phyloP scores from a whole-genome alignment of 2,113 vertebrate species.

The Ailurus styani region DNA sequence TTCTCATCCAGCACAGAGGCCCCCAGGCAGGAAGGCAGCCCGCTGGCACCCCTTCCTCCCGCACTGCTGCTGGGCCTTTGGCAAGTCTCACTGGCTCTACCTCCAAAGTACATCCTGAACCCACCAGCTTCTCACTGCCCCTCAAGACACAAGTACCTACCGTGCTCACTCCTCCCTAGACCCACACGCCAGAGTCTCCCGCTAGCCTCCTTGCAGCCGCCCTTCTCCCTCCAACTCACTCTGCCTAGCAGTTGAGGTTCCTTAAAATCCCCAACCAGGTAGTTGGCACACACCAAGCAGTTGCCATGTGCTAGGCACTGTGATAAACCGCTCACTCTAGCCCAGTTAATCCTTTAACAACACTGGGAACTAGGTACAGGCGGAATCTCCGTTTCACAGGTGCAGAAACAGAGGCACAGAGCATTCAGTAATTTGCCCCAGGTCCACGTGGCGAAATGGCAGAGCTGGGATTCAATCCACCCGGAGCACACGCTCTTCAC shows the following conservation, averaged over 20 bases:
- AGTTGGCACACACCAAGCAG: background rate
- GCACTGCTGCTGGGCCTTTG: accelerated
- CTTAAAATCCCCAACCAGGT: background rate
- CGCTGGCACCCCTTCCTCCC: background rate
- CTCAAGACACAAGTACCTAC: accelerated
- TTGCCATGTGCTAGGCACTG: accelerated
- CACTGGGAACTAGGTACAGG: background rate
- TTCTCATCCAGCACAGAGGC: background rate
- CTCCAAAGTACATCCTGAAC: background rate
- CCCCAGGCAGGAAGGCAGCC: background rate
- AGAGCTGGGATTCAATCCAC: background rate
- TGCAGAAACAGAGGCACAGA: background rate
- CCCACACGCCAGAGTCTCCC: accelerated
- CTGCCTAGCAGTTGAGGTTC: accelerated
- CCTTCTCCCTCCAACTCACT: no score
- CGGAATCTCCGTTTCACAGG: background rate
- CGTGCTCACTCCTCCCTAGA: accelerated
- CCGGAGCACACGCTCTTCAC: accelerated
- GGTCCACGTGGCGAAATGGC: accelerated
- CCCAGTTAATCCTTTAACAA: background rate
- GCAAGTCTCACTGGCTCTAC: background rate
- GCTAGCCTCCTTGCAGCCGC: background rate
- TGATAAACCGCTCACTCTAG: background rate
- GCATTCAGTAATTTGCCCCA: background rate
- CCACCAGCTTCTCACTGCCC: background rate